A percentile compares a stretch with the other conserved stretches of the same genome.
phyloP scores from a whole-genome alignment of 2,797 vertebrate genomes.

The Bovichtus diacanthus region DNA sequence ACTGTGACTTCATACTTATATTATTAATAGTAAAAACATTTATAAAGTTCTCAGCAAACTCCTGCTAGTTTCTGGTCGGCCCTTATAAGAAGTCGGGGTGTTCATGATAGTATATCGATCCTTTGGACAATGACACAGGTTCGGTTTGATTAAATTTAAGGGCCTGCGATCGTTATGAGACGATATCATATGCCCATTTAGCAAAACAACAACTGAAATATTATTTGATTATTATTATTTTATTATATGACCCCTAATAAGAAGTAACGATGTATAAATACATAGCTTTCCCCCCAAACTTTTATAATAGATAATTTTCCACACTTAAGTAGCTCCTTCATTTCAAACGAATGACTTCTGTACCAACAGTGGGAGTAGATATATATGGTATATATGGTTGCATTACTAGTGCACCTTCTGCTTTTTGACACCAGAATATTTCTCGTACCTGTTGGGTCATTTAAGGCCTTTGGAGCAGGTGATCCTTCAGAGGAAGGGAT shows the following conservation, averaged over 20 bases:
- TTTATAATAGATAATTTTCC: neutral
- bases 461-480: conserved; percentile 14
- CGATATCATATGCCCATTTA: too few species aligned
- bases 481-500: conserved; percentile 31
- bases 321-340: too few species aligned
- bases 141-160: too few species aligned
- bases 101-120: too few species aligned
- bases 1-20: neutral
- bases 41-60: neutral
- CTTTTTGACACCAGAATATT: neutral
- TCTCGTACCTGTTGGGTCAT: conserved; percentile 55
- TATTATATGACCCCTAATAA: too few species aligned
- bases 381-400: too few species aligned
- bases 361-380: neutral
- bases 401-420: neutral
- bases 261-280: neutral
- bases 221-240: too few species aligned
- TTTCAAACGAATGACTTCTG: neutral
- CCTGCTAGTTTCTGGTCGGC: neutral
- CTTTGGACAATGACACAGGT: too few species aligned
- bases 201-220: too few species aligned
- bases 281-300: neutral
- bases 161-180: too few species aligned
- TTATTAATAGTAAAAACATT: neutral
- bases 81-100: too few species aligned